phyloP scores from a whole-genome alignment of 1,140 invertebrate genomes.

The Cydia amplana region DNA sequence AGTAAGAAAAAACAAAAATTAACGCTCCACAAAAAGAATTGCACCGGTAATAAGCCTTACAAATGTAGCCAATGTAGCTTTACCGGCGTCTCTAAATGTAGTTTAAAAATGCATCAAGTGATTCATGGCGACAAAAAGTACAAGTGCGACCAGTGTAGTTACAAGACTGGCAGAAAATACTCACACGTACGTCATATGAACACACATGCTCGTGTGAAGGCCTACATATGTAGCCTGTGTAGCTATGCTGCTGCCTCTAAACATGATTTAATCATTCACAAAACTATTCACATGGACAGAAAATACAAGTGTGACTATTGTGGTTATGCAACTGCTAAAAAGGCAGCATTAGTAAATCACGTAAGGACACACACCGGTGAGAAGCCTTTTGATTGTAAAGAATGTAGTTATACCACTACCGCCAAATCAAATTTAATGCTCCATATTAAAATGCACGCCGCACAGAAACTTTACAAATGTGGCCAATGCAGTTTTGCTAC shows the following conservation, averaged over 20 bases:
- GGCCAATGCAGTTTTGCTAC: neutral
- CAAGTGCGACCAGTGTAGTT: neutral
- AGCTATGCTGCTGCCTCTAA: neutral
- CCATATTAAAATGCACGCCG: neutral
- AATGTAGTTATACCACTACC: neutral
- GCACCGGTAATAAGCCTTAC: neutral
- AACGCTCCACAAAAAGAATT: neutral
- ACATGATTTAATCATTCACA: neutral
- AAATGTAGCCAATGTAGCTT: neutral
- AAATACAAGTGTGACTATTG: neutral
- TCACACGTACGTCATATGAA: neutral
- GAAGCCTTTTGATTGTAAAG: neutral
- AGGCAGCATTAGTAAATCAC: neutral
- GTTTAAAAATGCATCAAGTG: neutral
- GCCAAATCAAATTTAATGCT: neutral
- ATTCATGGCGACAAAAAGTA: neutral
- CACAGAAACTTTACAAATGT: neutral
- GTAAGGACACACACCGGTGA: neutral
- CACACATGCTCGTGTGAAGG: neutral
- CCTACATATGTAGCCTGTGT: neutral
- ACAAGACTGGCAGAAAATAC: neutral
- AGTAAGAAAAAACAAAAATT: neutral
- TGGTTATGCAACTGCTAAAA: neutral
- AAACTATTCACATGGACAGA: neutral
- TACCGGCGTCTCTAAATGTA: neutral